Evolutionary conservation across 2,797 vertebrate genomes (phyloP), one percentile per base, ranked within the genome.

Genomic region (Lateolabrax maculatus): DNA sequence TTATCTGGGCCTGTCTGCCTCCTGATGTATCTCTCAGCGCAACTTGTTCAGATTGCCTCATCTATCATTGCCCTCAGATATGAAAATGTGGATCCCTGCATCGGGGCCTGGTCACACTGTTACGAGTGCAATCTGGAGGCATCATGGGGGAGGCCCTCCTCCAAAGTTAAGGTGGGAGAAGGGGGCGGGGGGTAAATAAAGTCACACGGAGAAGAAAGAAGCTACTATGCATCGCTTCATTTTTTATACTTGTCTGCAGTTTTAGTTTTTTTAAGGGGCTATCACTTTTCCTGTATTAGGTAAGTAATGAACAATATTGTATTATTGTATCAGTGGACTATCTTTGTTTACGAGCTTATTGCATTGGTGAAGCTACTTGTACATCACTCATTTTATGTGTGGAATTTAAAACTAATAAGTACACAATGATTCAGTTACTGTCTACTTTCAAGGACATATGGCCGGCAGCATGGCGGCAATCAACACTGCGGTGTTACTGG

Each of bases 11-110:
- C 91, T 95, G 95, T 95, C 93, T 90, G 77, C 86, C 81, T 90
- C 70, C 94, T 95, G 94, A 96, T 95, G 91, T 90, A 96, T 95
- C 92, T 95, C 93, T 90, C 91, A 91, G 90, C 88, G 87, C 90
- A 94, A 93, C 91, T 90, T 91, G 88, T 92, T 92, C 88, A 91
- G 94, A 96, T 95, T 94, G 94, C 93, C 95, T 96, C 95, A 96
- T 96, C 93, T 92, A 95, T 96, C 95, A 96, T 69, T 86, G 84
- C 88, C 84, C 86, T 90, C 90, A 86, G 83, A 93, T 94, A 93
- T 93, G 91, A 93, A 91, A 92, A 94, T 94, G 91, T 86, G 88
- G 88, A 94, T 93, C 76, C 84, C 85, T 79, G 90, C 84, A 86
- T 86, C 58, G 81, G 84, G 85, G 84, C 75, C 82, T 72, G 81